Percentiles rank a stretch among this genome's conserved stretches.
These are phyloP conservation scores for Toxostoma redivivum DNA, from an alignment of 2,113 vertebrate genomes.

Conservation along the genomic window DNA sequence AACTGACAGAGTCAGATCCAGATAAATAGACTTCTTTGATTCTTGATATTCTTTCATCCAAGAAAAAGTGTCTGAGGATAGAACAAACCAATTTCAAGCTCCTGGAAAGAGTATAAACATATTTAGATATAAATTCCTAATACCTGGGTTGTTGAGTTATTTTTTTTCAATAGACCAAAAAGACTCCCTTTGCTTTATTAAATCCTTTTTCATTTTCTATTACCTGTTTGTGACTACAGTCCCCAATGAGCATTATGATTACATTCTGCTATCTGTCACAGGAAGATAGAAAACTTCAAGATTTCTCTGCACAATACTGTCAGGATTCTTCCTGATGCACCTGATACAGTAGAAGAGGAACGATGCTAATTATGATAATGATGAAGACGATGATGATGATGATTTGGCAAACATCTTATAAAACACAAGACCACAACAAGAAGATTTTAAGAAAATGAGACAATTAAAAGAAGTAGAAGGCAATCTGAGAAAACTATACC, in stretches of 20 bases:
- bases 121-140: background rate
- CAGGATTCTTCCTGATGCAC: background rate
- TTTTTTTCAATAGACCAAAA: background rate
- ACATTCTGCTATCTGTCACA: background rate
- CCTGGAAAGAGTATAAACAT: background rate
- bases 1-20: background rate
- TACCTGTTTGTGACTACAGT: background rate
- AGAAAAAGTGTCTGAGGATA: background rate
- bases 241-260: background rate
- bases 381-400: background rate
- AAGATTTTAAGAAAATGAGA: background rate
- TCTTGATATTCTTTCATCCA: background rate
- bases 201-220: background rate
- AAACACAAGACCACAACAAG: background rate
- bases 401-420: background rate
- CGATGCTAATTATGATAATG: background rate
- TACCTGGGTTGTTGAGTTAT: background rate
- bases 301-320: background rate
- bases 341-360: background rate
- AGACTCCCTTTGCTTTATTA: background rate
- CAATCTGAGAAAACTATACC: background rate
- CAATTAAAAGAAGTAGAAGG: background rate
- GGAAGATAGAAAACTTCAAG: background rate
- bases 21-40: background rate
- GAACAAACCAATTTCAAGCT: background rate